Conservation (phyloP, 2,888 invertebrate species). For the Epinotia demarniana region DNA sequence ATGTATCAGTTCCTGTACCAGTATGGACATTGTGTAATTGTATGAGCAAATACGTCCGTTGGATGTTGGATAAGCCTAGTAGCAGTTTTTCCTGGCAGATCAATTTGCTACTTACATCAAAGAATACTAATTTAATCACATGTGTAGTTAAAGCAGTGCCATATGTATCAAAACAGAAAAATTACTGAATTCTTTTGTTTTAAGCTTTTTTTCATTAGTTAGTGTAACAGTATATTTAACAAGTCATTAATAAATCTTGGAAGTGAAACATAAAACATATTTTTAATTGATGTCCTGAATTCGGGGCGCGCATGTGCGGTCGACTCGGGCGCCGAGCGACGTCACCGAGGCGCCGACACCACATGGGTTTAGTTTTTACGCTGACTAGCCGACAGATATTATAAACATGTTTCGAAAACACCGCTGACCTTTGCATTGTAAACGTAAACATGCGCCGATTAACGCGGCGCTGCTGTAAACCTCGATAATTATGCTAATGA, state of each 20-base stretch:
- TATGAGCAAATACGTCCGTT: constrained; percentile 10
- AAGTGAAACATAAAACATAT: constrained; percentile 49
- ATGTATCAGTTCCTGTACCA: constrained; percentile 42
- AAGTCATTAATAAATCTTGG: constrained; percentile 41
- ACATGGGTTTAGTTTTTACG: constrained; percentile 64
- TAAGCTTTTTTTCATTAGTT: constrained; percentile 13
- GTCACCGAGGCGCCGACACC: constrained; percentile 61
- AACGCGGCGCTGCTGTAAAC: constrained; percentile 35
- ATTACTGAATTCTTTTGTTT: constrained; percentile 5
- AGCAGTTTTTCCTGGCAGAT: neutral
- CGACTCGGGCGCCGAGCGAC: constrained; percentile 55
- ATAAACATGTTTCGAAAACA: constrained; percentile 61
- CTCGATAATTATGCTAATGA: constrained; percentile 42
- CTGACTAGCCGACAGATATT: constrained; percentile 61
- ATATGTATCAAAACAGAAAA: constrained; percentile 16
- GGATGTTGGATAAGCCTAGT: constrained; percentile 1
- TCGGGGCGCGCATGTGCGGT: constrained; percentile 56
- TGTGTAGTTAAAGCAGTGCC: constrained; percentile 5
- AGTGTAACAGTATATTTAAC: constrained; percentile 33
- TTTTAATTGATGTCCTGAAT: constrained; percentile 51
- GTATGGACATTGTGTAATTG: constrained; percentile 36
- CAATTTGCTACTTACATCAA: neutral
- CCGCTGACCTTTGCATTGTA: constrained; percentile 61
- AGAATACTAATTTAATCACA: neutral
- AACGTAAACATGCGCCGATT: constrained; percentile 45